Evolutionary conservation across 2,888 invertebrate species (phyloP), one percentile per base, ranked within the genome.

Genomic region (Gari tellinella): DNA sequence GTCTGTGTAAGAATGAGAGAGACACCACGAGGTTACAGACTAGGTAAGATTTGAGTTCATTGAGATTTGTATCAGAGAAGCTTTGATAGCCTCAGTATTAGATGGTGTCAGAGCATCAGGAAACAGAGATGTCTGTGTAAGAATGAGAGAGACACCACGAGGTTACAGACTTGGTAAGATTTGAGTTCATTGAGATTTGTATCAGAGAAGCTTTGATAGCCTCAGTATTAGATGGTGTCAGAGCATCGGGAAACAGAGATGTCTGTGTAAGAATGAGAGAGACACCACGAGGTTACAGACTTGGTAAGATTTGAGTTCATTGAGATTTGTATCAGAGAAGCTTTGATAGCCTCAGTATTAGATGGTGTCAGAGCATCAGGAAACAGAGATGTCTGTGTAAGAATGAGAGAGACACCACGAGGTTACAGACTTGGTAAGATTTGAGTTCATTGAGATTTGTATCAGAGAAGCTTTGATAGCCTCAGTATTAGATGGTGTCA

Each of bases 311-410:
- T n/a, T n/a, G n/a, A n/a, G n/a, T n/a, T n/a, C n/a, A n/a, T n/a
- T n/a, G n/a, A n/a, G n/a, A n/a, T n/a, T n/a, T 31, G 10, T 31
- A 31, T 7, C 81, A 96, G 99, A 85, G 99, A 99, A 92, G 96
- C 99, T 0, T 92, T 99, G 69, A 92, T 99, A 73, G 99, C 99
- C 0, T 98, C 99, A 0, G 92, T 99, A 52, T 92, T 99, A 84
- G 99, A 99, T 93, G 98, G 99, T 40, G 98, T 99, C 15, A 94
- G 99, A 73, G 97, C 98, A 0, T 97, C 98, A 43, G 99, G 99
- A 0, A 99, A 99, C 92, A 95, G 97, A 87, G 98, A 99, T 93
- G 97, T 99, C 3, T 98, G 98, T 92, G 97, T 99, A 17, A 95
- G 96, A 68, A 97, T 97, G 93, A 94, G 94, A 69, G 94, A 94